Evolutionary conservation across 2,113 vertebrate genomes (phyloP).

Genomic region (Paramisgurnus dabryanus): DNA sequence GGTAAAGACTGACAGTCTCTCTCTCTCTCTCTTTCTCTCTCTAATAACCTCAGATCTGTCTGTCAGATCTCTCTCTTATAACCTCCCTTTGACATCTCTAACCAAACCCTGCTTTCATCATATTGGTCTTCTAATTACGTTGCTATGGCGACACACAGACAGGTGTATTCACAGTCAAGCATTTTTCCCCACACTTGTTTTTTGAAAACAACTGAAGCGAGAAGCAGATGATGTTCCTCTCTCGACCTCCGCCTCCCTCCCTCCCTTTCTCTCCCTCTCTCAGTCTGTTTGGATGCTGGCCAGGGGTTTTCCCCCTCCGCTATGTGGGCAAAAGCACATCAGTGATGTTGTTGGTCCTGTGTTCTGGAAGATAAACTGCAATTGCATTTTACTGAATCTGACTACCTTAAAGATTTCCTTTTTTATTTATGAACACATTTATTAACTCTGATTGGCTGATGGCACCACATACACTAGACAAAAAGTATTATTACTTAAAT

Average conservation of each 20-base stretch:
- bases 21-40: background rate
- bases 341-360: background rate
- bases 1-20: background rate
- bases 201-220: conserved; percentile 46
- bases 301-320: background rate
- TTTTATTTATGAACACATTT: background rate
- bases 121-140: conserved; percentile 53
- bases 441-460: background rate
- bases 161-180: conserved; percentile 52
- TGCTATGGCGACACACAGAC: conserved; percentile 51
- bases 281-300: conserved; percentile 23
- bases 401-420: background rate
- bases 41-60: background rate
- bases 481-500: too few relatives aligned
- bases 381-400: background rate
- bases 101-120: conserved; percentile 39
- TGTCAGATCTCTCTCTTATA: background rate
- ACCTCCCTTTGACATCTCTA: conserved; percentile 34
- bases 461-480: background rate
- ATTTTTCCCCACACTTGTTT: conserved; percentile 19
- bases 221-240: conserved; percentile 47
- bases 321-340: background rate
- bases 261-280: conserved; percentile 15
- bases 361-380: background rate
- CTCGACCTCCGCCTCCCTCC: background rate